These are phyloP conservation scores for Tenodera sinensis DNA, from an alignment of 2,888 invertebrate genomes.

Conservation along the genomic window DNA sequence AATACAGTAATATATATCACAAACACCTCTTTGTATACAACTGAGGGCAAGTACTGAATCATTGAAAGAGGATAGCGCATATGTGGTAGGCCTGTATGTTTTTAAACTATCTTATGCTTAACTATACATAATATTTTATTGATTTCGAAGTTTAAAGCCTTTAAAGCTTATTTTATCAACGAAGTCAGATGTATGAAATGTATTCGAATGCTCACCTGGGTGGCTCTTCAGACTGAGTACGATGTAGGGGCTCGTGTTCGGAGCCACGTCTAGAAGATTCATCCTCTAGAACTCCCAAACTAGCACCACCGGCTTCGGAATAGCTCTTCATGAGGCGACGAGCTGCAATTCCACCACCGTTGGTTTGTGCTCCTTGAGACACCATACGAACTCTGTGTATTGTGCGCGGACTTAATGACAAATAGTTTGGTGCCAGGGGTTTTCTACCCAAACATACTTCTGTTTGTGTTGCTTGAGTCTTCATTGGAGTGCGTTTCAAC, in stretches of 20 bases:
- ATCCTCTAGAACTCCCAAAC: conserved; percentile 41
- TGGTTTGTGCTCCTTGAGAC: conserved; percentile 86
- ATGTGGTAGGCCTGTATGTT: no score
- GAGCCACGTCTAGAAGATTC: conserved; percentile 33
- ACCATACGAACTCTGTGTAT: conserved; percentile 84
- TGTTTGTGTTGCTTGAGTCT: conserved; percentile 89
- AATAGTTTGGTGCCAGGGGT: conserved; percentile 60
- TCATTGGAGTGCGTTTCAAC: conserved; percentile 79
- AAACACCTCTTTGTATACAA: no score
- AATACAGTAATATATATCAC: no score
- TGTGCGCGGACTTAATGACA: conserved; percentile 74
- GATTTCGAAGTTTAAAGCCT: no score
- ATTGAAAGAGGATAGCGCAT: no score
- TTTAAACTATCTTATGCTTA: no score
- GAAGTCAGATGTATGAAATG: no score
- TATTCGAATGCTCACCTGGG: conserved; percentile 46
- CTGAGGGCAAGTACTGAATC: no score
- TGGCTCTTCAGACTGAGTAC: conserved; percentile 83
- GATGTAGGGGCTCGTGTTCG: conserved; percentile 73
- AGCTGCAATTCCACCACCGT: conserved; percentile 62
- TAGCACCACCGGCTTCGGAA: conserved; percentile 63
- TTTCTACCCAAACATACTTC: conserved; percentile 71
- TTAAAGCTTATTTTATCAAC: no score
- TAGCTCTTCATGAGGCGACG: conserved; percentile 79
- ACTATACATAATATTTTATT: no score